Conservation (phyloP, 2,888 invertebrate genomes). For the Gari tellinella region DNA sequence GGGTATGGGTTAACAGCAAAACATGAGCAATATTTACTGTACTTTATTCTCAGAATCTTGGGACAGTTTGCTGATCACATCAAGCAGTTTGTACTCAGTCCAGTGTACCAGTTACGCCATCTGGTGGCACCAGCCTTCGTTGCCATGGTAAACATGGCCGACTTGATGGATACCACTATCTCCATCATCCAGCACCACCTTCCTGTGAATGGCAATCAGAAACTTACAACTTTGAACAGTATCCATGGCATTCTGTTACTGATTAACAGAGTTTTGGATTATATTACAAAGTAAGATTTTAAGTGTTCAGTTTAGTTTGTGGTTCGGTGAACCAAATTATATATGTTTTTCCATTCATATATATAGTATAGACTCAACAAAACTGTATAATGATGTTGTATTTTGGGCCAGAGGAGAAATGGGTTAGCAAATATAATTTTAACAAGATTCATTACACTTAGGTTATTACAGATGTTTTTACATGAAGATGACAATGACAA, state of each 20-base stretch:
- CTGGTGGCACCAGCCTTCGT: conserved; percentile 75
- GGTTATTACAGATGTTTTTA: too few relatives aligned
- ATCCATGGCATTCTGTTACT: conserved; percentile 69
- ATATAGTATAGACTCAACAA: too few relatives aligned
- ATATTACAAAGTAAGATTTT: conserved; percentile 50
- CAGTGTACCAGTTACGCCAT: conserved; percentile 76
- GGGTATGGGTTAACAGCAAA: too few relatives aligned
- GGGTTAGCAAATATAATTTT: too few relatives aligned
- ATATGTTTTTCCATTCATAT: too few relatives aligned
- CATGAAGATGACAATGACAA: too few relatives aligned
- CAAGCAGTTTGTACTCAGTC: conserved; percentile 61
- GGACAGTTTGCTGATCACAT: conserved; percentile 47
- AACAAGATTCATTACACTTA: too few relatives aligned
- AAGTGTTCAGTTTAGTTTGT: background rate
- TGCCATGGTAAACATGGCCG: conserved; percentile 67
- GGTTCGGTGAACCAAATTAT: too few relatives aligned
- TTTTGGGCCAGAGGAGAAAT: too few relatives aligned
- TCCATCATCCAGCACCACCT: background rate
- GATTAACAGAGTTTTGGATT: conserved; percentile 60
- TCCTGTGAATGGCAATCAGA: background rate
- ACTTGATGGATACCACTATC: conserved; percentile 31
- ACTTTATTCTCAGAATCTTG: conserved; percentile 49
- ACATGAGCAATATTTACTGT: too few relatives aligned
- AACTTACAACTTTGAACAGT: conserved; percentile 35
- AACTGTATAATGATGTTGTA: too few relatives aligned